Conservation (phyloP, 92 coral and sea anemone species). For the Scolanthus callimorphus region DNA sequence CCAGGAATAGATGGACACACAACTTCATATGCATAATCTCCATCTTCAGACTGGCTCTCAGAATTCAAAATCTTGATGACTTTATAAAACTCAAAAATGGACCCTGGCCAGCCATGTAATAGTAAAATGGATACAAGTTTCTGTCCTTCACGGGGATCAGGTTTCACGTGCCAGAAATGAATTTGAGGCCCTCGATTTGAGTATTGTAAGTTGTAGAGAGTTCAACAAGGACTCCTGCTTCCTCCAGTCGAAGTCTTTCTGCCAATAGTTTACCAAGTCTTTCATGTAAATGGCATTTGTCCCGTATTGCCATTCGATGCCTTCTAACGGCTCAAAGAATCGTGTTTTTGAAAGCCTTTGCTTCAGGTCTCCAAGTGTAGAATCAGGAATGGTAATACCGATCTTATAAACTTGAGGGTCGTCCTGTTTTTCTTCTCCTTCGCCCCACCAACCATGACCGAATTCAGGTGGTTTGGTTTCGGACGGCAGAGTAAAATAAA, state of each 20-base stretch:
- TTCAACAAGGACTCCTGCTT: slow-evolving; percentile 67
- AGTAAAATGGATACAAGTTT: slow-evolving; percentile 69
- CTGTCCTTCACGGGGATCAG: slow-evolving; percentile 54
- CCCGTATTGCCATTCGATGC: slow-evolving; percentile 87
- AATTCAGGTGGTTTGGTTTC: slow-evolving; percentile 10
- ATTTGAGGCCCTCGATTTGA: slow-evolving; percentile 69
- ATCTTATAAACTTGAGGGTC: slow-evolving; percentile 46
- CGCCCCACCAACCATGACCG: slow-evolving; percentile 83
- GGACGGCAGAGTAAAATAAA: slow-evolving; percentile 7
- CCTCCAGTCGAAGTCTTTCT: slow-evolving; percentile 71
- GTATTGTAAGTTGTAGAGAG: slow-evolving; percentile 64
- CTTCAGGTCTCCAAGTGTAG: slow-evolving; percentile 58
- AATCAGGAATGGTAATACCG: slow-evolving; percentile 40
- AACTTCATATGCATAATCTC: slow-evolving; percentile 65
- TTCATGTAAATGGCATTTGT: slow-evolving; percentile 55
- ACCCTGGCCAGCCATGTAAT: slow-evolving; percentile 99
- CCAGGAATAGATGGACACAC: slow-evolving; percentile 99
- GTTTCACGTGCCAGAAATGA: slow-evolving; percentile 79
- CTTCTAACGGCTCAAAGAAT: slow-evolving; percentile 66
- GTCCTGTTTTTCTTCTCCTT: slow-evolving; percentile 21
- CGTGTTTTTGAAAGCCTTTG: slow-evolving; percentile 64
- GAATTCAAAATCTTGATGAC: slow-evolving; percentile 51
- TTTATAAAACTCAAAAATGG: slow-evolving; percentile 88
- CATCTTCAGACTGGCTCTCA: slow-evolving; percentile 30
- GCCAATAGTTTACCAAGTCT: slow-evolving; percentile 73